Conservation (phyloP, 2,888 invertebrate genomes). For the Eutolmus rufibarbis region DNA sequence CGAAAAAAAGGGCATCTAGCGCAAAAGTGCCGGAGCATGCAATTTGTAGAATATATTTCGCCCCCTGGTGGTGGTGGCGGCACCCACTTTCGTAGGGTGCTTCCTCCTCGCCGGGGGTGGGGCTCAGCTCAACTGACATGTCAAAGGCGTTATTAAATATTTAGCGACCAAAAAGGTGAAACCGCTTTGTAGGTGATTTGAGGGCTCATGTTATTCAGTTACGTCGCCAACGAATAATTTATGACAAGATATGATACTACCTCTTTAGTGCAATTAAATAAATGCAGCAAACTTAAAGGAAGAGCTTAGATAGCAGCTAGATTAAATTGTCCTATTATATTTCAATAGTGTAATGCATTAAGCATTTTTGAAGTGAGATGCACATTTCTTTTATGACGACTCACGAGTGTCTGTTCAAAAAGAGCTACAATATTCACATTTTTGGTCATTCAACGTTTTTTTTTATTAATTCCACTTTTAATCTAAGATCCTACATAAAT, state of each 20-base stretch:
- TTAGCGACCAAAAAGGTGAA: neutral
- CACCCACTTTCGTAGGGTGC: neutral
- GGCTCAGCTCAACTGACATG: neutral
- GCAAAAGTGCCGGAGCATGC: slow-evolving; percentile 18
- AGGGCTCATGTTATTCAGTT: neutral
- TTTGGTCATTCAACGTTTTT: no score
- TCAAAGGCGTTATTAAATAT: slow-evolving; percentile 4
- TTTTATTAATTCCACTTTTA: no score
- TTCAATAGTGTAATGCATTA: neutral
- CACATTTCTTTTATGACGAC: no score
- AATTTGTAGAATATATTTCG: neutral
- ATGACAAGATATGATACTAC: neutral
- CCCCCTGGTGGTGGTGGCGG: neutral
- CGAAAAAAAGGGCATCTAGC: slow-evolving; percentile 27
- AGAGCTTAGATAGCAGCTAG: neutral
- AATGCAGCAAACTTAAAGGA: neutral
- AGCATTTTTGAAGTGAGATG: no score
- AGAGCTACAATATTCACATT: no score
- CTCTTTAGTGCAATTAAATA: neutral
- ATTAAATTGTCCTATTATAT: neutral
- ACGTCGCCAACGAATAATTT: neutral
- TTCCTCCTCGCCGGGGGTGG: neutral
- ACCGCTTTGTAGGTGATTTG: slow-evolving; percentile 1
- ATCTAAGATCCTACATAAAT: no score
- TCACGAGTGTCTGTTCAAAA: no score